Evolutionary conservation across 2,797 vertebrate genomes (phyloP).

Genomic region (Rhincodon typus): DNA sequence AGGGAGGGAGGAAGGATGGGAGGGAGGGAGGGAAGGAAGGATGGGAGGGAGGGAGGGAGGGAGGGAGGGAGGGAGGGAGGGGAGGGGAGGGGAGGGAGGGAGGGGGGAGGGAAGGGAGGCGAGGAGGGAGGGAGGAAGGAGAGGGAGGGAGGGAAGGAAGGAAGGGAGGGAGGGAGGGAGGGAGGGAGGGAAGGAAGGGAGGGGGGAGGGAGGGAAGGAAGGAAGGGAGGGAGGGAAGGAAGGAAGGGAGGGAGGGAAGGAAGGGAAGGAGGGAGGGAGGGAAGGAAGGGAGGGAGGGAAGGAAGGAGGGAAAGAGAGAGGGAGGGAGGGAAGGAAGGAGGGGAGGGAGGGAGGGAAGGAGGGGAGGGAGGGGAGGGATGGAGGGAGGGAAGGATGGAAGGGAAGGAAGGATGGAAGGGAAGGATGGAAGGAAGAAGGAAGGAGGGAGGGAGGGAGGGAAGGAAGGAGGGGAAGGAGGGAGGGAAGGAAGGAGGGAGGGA

Average conservation of each 20-base stretch:
- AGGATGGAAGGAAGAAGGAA: fast-evolving
- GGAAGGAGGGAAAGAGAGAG: no score
- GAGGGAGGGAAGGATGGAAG: fast-evolving
- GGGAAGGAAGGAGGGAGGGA: background rate
- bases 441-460: background rate
- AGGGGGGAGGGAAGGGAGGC: background rate
- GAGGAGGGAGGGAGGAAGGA: background rate
- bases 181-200: background rate
- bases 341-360: no score
- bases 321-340: background rate
- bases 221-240: no score
- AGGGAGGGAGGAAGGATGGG: background rate
- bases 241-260: background rate
- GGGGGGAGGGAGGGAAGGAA: background rate
- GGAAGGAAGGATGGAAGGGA: background rate
- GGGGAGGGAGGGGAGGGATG: no score
- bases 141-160: background rate
- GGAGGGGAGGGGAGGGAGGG: background rate
- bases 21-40: background rate
- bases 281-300: fast-evolving
- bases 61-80: background rate
- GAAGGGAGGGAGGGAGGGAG: background rate
- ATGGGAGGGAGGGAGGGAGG: background rate
- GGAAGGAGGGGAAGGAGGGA: background rate
- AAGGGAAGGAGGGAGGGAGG: background rate